phyloP scores from a whole-genome alignment of 1,140 invertebrate genomes.

The Drosophila teissieri region DNA sequence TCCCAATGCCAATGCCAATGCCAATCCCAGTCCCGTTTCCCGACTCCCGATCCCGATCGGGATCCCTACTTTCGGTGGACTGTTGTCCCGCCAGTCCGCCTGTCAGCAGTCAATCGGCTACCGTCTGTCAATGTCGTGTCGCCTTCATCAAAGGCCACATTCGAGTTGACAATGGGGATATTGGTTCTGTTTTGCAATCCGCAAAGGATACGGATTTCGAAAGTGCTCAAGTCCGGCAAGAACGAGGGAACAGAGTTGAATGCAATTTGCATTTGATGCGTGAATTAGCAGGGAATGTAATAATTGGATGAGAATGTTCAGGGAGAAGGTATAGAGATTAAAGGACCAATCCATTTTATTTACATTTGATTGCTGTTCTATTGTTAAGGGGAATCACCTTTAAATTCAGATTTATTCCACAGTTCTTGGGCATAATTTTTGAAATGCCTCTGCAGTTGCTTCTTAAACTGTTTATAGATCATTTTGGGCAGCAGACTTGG shows the following conservation, averaged over 20 bases:
- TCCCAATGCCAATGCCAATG: constrained; percentile 1
- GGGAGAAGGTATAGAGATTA: neutral
- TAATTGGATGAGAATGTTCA: constrained; percentile 30
- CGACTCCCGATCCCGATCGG: neutral
- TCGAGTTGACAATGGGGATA: constrained; percentile 63
- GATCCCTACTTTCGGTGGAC: constrained; percentile 9
- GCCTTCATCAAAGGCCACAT: constrained; percentile 76
- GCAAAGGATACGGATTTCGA: constrained; percentile 49
- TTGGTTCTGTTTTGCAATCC: constrained; percentile 31
- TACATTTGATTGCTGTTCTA: too few relatives aligned
- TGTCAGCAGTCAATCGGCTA: constrained; percentile 75
- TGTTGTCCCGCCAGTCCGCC: constrained; percentile 26
- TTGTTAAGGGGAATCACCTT: too few relatives aligned
- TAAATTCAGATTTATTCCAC: too few relatives aligned
- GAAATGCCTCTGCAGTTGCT: neutral
- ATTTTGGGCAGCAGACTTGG: neutral
- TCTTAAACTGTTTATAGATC: neutral
- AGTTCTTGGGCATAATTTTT: neutral
- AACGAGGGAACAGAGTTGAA: too few relatives aligned
- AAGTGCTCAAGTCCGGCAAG: constrained; percentile 13
- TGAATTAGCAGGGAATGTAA: constrained; percentile 55
- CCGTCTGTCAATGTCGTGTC: constrained; percentile 79
- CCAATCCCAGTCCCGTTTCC: neutral
- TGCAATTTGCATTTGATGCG: constrained; percentile 66
- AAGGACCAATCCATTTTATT: too few relatives aligned